Conservation (phyloP, 2,888 invertebrate species). For the Corythucha ciliata region DNA sequence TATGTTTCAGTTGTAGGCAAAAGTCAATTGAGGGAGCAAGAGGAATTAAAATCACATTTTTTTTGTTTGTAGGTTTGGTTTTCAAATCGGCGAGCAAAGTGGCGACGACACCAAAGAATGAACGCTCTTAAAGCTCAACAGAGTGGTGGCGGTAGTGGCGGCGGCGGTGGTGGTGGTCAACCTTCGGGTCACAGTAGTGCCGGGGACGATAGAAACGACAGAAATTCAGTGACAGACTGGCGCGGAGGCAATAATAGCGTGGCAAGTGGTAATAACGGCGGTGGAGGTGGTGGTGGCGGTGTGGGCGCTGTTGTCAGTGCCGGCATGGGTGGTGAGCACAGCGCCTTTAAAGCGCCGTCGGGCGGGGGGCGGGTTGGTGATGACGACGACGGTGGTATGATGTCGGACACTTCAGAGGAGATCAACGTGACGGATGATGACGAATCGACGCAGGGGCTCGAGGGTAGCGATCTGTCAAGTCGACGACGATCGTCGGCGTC, state of each 20-base stretch:
- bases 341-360: constrained; percentile 70
- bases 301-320: too few species aligned
- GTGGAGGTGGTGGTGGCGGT: constrained; percentile 35
- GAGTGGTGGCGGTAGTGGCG: constrained; percentile 41
- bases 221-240: constrained; percentile 39
- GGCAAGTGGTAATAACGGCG: constrained; percentile 40
- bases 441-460: constrained; percentile 38
- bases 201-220: constrained; percentile 12
- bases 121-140: constrained; percentile 75
- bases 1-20: too few species aligned
- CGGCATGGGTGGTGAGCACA: constrained; percentile 77
- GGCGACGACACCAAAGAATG: constrained; percentile 94
- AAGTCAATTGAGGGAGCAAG: too few species aligned
- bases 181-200: too few species aligned
- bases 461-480: too few species aligned
- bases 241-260: too few species aligned
- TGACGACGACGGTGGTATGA: constrained; percentile 39
- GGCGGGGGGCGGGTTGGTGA: constrained; percentile 43
- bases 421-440: constrained; percentile 74
- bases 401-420: constrained; percentile 46
- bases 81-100: constrained; percentile 98
- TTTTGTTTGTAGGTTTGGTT: constrained; percentile 92
- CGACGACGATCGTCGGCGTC: background rate
- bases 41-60: too few species aligned
- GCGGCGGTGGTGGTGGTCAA: constrained; percentile 44